phyloP scores from a whole-genome alignment of 2,888 invertebrate species.

The Cheilosia impressa region DNA sequence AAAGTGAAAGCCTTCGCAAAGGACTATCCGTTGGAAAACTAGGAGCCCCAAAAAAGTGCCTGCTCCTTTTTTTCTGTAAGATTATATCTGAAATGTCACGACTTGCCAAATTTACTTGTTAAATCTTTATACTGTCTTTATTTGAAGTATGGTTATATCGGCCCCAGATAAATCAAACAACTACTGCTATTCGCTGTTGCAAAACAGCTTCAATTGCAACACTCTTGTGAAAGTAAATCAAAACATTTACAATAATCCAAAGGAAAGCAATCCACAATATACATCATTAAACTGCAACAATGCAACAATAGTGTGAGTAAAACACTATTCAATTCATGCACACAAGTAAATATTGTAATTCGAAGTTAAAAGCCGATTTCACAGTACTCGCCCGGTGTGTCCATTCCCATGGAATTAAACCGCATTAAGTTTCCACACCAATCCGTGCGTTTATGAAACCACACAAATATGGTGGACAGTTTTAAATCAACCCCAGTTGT shows the following conservation, averaged over 20 bases:
- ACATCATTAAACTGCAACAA: conserved; percentile 47
- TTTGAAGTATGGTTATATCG: too few species aligned
- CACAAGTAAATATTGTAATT: conserved; percentile 61
- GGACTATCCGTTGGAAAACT: too few species aligned
- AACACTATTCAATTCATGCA: conserved; percentile 56
- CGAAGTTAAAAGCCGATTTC: conserved; percentile 69
- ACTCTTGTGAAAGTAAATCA: conserved; percentile 32
- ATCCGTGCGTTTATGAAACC: neutral
- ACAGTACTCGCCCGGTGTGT: conserved; percentile 38
- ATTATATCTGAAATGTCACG: too few species aligned
- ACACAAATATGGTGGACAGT: neutral
- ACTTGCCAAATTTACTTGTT: too few species aligned
- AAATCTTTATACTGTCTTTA: too few species aligned
- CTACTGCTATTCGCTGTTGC: too few species aligned
- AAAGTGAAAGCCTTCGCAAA: too few species aligned
- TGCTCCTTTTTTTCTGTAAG: too few species aligned
- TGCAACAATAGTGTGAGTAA: conserved; percentile 42
- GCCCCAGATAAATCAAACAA: too few species aligned
- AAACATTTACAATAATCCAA: conserved; percentile 50
- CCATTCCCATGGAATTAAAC: conserved; percentile 60
- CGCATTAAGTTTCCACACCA: conserved; percentile 48
- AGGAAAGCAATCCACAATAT: conserved; percentile 14
- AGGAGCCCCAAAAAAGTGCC: too few species aligned
- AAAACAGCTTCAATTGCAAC: too few species aligned
- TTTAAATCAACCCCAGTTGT: conserved; percentile 20